These are phyloP conservation scores for Rambutsinella grinnellia DNA, from an alignment of 2,888 invertebrate genomes.

Conservation along the genomic window DNA sequence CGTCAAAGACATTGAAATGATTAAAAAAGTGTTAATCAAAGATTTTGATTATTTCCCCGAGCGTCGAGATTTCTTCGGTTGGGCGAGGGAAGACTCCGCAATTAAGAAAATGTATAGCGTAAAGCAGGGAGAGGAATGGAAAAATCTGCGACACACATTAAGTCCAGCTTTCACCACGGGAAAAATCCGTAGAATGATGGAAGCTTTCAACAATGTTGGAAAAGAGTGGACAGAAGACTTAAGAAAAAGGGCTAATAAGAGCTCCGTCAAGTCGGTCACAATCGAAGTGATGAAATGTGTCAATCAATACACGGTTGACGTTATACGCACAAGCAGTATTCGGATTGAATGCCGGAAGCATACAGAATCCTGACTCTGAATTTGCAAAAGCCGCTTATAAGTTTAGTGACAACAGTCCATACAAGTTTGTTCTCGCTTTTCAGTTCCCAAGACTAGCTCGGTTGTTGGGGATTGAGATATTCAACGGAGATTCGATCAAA, in stretches of 20 bases:
- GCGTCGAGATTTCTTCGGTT: constrained; percentile 3
- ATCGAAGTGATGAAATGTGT: constrained; percentile 9
- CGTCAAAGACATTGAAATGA: constrained; percentile 23
- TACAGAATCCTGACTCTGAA: constrained; percentile 59
- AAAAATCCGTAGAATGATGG: constrained; percentile 42
- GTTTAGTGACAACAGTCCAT: background rate
- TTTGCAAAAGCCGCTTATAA: constrained; percentile 2
- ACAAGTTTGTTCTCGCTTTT: constrained; percentile 8
- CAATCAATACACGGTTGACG: constrained; percentile 35
- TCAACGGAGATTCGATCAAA: background rate
- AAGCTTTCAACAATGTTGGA: constrained; percentile 15
- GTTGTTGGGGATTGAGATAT: background rate
- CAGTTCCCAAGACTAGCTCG: constrained; percentile 9
- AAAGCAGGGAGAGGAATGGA: constrained; percentile 32
- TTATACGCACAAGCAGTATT: constrained; percentile 65
- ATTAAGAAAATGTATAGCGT: background rate
- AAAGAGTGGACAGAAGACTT: constrained; percentile 16
- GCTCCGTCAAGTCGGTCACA: background rate
- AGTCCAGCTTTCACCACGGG: constrained; percentile 47
- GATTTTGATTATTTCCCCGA: constrained; percentile 47
- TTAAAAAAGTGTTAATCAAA: constrained; percentile 34
- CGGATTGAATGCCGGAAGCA: constrained; percentile 67
- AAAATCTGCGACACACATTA: constrained; percentile 13
- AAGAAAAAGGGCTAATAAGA: constrained; percentile 10
- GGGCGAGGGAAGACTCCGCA: background rate